Evolutionary conservation across 2,113 vertebrate genomes (phyloP).

Genomic region (Sus scrofa): T2T-Sscrofa CM000813.6:35941501-35942000

Average conservation of each 20-base stretch:
- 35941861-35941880: constrained; percentile 39
- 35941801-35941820: constrained; percentile 13
- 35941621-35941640: neutral
- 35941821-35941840: neutral
- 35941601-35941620: constrained; percentile 52
- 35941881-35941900: constrained; percentile 60
- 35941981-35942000: constrained; percentile 24
- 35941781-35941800: constrained; percentile 39
- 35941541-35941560: constrained; percentile 77
- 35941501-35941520: constrained; percentile 66
- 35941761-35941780: neutral
- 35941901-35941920: constrained; percentile 30
- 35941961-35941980: neutral
- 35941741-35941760: constrained; percentile 47
- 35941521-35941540: constrained; percentile 69
- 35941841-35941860: constrained; percentile 43
- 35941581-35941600: constrained; percentile 58
- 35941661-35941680: neutral
- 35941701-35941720: constrained; percentile 48
- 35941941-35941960: neutral
- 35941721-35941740: constrained; percentile 60
- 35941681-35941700: neutral
- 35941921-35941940: constrained; percentile 55
- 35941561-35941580: constrained; percentile 72
- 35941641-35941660: constrained; percentile 20